Conservation (phyloP, 1,140 invertebrate species). For the Drosophila pandora region DNA sequence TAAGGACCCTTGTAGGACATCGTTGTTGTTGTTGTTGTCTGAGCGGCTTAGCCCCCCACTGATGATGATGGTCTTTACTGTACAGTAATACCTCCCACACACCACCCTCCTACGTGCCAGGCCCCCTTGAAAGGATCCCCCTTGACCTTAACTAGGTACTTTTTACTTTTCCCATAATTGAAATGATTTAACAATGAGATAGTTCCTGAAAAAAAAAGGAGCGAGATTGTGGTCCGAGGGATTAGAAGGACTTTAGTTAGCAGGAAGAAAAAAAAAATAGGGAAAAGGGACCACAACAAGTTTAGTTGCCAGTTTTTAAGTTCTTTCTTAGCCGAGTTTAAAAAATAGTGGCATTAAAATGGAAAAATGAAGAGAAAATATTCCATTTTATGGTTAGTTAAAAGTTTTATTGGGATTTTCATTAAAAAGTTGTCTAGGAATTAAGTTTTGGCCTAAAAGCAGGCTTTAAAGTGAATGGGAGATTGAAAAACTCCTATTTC, state of each 20-base stretch:
- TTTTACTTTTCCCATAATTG: constrained; percentile 46
- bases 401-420: too few species aligned
- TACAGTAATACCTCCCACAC: background rate
- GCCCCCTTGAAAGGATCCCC: constrained; percentile 5
- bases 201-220: background rate
- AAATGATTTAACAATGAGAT: constrained; percentile 49
- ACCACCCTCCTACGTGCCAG: background rate
- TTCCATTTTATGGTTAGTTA: background rate
- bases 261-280: background rate
- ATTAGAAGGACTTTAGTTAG: constrained; percentile 13
- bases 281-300: constrained; percentile 6
- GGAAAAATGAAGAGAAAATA: background rate
- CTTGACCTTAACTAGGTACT: constrained; percentile 37
- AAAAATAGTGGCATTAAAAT: background rate
- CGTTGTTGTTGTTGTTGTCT: constrained; percentile 7
- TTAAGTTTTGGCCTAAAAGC: too few species aligned
- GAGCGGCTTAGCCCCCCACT: constrained; percentile 28
- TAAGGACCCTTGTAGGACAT: constrained; percentile 22
- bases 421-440: too few species aligned
- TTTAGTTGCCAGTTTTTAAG: background rate
- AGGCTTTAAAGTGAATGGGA: too few species aligned
- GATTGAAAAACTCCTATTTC: too few species aligned
- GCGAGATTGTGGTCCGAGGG: background rate
- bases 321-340: background rate
- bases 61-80: constrained; percentile 15